phyloP scores from a whole-genome alignment of 2,113 vertebrate genomes.

The Pao palembangensis region DNA sequence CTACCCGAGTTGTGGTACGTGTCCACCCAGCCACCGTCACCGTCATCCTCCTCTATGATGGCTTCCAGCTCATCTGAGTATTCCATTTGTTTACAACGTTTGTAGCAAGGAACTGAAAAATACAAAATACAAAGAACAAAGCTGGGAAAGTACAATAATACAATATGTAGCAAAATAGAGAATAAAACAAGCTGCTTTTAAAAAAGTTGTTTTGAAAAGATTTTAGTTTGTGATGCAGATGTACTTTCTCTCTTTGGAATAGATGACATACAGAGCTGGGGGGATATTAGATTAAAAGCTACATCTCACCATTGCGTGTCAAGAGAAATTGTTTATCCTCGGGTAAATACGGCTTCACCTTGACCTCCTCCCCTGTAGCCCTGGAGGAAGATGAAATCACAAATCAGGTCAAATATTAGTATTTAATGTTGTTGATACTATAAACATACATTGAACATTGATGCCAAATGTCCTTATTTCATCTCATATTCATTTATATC shows the following conservation, averaged over 20 bases:
- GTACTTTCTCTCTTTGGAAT: too few relatives aligned
- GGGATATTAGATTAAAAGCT: not conserved
- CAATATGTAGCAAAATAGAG: not conserved
- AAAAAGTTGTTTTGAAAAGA: too few relatives aligned
- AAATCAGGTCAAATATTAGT: not conserved
- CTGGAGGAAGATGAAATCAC: constrained; percentile 64
- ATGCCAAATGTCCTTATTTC: too few relatives aligned
- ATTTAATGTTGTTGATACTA: not conserved
- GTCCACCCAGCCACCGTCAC: constrained; percentile 98
- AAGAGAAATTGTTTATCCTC: constrained; percentile 94
- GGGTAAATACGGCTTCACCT: constrained; percentile 93
- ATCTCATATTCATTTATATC: too few relatives aligned
- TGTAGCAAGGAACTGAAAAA: constrained; percentile 89
- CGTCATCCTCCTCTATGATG: constrained; percentile 99
- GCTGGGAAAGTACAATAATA: not conserved
- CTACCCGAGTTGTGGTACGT: constrained; percentile 94
- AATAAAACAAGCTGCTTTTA: too few relatives aligned
- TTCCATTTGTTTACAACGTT: constrained; percentile 99
- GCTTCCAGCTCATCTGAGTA: constrained; percentile 97
- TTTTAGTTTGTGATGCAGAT: too few relatives aligned
- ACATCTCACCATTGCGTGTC: constrained; percentile 86
- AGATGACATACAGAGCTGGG: too few relatives aligned
- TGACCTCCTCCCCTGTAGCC: constrained; percentile 90
- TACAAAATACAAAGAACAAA: not conserved
- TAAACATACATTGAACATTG: not conserved